Base-by-base conservation (phyloP, 1,140 invertebrate genomes). In the Alviniconcha marisindica region DNA sequence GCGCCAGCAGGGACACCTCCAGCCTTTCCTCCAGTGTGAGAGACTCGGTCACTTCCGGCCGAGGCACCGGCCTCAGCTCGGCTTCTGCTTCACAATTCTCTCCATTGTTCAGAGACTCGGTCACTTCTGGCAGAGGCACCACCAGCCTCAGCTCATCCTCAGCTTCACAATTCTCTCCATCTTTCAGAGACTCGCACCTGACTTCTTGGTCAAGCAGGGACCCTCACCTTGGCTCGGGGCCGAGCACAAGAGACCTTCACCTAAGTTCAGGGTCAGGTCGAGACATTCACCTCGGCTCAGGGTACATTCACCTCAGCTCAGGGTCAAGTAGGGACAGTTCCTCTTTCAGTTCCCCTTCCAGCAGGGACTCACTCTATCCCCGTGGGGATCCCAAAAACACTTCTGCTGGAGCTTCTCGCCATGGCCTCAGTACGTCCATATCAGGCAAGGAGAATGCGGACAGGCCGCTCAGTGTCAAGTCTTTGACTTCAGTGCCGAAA, bases 401-500 rank as follows among this genome's bases (percentile, higher is more conserved):
- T 38, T 4, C 36, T 10, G 69, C 69, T 38, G 69, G 69, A 40
- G 36, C 18, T 14, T 38, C 33, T 24, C 33, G 69, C 0, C 24
- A 21, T 18, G 36, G 15, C 14, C 24, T 71, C 31, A 71, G 15
- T 24, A 40, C 69, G 3, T 40, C 69, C 69, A 71, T 66, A 28
- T 28, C 36, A 15, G 78, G 78, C 21, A 80, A 80, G 40, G 78
- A 80, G 60, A 80, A 80, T 44, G 60, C 78, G 28, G 60, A 80
- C 60, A 66, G 78, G 56, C 36, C 21, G 36, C 21, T 18, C 2
- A 38, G 78, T 24, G 18, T 42, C 10, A 63, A 66, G 56, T 66
- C 78, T 14, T 15, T 42, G 14, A 12, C 78, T 4, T 66, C 78
- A 3, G 38, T 56, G 2, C 15, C 78, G 2, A 80, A 80, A 40